Percentiles rank a stretch among this genome's conserved stretches.
Evolutionary conservation across 2,888 invertebrate genomes (phyloP).

Genomic region (Dryocosmus kuriphilus): DNA sequence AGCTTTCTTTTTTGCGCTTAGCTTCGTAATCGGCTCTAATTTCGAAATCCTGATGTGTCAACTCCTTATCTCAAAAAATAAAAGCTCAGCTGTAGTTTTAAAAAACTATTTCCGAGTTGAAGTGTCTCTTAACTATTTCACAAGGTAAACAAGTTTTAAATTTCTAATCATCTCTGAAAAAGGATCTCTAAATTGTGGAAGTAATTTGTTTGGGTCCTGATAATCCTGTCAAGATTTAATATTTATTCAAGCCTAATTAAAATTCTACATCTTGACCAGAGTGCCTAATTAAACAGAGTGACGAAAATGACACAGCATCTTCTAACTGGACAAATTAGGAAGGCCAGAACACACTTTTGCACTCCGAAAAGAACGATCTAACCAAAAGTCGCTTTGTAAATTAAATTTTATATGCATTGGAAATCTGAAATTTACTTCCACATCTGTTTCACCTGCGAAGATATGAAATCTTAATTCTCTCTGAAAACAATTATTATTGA

Average conservation of each 20-base stretch:
- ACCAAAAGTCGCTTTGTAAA: background rate
- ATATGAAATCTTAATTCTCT: no score
- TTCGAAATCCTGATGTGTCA: constrained; percentile 5
- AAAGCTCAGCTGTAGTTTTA: background rate
- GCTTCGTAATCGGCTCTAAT: constrained; percentile 13
- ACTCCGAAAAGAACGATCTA: constrained; percentile 1
- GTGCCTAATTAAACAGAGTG: constrained; percentile 33
- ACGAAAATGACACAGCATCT: constrained; percentile 36
- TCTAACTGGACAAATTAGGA: constrained; percentile 22
- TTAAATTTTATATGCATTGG: background rate
- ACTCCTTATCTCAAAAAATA: constrained; percentile 4
- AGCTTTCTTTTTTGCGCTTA: background rate
- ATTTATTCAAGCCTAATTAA: constrained; percentile 37
- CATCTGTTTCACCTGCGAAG: no score
- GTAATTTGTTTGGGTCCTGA: constrained; percentile 33
- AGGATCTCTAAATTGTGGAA: constrained; percentile 25
- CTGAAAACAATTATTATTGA: no score
- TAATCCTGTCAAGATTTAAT: constrained; percentile 30
- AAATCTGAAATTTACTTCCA: background rate
- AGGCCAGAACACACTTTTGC: constrained; percentile 28
- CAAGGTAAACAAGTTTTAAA: constrained; percentile 3
- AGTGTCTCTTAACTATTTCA: constrained; percentile 2
- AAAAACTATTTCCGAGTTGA: background rate
- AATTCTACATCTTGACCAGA: constrained; percentile 17
- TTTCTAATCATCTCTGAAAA: constrained; percentile 10